These are phyloP conservation scores for Celastrina argiolus DNA, from an alignment of 2,888 invertebrate species.

Conservation along the genomic window DNA sequence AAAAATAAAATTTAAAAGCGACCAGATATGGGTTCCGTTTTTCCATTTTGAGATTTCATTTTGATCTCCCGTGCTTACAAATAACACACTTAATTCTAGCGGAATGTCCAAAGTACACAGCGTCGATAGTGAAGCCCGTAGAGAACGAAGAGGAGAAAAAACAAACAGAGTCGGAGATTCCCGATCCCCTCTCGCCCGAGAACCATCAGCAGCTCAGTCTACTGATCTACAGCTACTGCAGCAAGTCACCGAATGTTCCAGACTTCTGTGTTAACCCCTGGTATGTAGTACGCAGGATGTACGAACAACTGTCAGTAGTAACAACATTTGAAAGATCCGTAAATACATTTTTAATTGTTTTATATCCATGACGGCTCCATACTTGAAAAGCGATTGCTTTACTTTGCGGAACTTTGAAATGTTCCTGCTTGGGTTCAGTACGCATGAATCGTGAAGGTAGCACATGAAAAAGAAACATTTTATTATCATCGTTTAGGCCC, in stretches of 20 bases:
- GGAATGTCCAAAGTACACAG: slow-evolving; percentile 58
- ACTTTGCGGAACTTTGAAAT: too few species aligned
- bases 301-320: too few species aligned
- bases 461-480: too few species aligned
- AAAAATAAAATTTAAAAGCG: too few species aligned
- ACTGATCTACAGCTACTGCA: slow-evolving; percentile 91
- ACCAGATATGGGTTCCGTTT: too few species aligned
- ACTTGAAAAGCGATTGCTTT: too few species aligned
- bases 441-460: too few species aligned
- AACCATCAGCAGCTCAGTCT: slow-evolving; percentile 93
- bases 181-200: slow-evolving; percentile 86
- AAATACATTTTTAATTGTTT: too few species aligned
- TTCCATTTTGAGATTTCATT: neutral
- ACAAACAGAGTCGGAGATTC: slow-evolving; percentile 40
- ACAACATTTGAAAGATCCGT: too few species aligned
- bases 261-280: slow-evolving; percentile 94
- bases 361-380: too few species aligned
- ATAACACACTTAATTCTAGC: slow-evolving; percentile 38
- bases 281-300: slow-evolving; percentile 65
- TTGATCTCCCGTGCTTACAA: neutral
- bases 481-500: too few species aligned
- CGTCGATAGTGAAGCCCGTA: slow-evolving; percentile 48
- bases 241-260: slow-evolving; percentile 86
- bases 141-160: slow-evolving; percentile 42
- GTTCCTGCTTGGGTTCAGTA: too few species aligned